Conservation (phyloP, 2,888 invertebrate genomes). For the Xestia ashworthii region DNA sequence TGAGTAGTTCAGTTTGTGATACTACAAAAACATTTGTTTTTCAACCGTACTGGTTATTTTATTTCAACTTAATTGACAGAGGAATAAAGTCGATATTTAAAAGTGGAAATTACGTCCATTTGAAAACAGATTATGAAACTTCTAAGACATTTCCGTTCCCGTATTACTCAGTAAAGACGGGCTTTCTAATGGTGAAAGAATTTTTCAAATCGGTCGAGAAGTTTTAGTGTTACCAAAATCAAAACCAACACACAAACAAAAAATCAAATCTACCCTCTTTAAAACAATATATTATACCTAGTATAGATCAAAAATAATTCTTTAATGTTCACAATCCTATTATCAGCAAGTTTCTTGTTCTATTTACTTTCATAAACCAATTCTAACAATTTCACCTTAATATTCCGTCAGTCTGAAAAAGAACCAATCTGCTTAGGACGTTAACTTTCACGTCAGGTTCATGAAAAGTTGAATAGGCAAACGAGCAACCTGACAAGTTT, state of each 20-base stretch:
- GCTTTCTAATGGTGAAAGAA: too few relatives aligned
- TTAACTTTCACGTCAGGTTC: slow-evolving; percentile 19
- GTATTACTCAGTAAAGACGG: too few relatives aligned
- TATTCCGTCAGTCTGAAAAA: slow-evolving; percentile 1
- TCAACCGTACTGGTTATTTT: neutral
- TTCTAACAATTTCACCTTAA: neutral
- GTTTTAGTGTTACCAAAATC: too few relatives aligned
- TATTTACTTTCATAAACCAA: neutral
- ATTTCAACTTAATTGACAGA: neutral
- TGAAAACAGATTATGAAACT: neutral
- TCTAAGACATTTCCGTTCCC: too few relatives aligned
- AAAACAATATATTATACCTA: too few relatives aligned
- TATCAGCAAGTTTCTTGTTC: neutral
- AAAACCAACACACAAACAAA: too few relatives aligned
- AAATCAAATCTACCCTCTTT: too few relatives aligned
- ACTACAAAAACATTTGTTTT: neutral
- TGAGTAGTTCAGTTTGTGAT: neutral
- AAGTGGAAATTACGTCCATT: neutral
- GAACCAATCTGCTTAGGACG: neutral
- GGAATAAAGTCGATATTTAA: neutral
- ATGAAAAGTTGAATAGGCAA: neutral
- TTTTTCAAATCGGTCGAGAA: too few relatives aligned
- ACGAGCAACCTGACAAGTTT: neutral
- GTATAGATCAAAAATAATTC: too few relatives aligned
- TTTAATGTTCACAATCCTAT: neutral